Conservation (phyloP, 2,888 invertebrate genomes). For the Dexiosoma caninum region DNA sequence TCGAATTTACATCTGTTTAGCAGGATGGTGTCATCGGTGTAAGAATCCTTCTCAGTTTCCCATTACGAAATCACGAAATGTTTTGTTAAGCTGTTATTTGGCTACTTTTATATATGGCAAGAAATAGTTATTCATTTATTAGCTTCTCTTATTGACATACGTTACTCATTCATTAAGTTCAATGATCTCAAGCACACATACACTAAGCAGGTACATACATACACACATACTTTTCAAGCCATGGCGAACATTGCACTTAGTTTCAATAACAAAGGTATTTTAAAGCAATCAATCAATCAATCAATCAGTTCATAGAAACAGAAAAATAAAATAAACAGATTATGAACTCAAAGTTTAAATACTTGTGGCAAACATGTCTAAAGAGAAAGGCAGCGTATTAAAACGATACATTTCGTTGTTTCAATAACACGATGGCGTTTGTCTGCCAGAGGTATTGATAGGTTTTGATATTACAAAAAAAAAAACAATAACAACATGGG, state of each 20-base stretch:
- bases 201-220: not conserved
- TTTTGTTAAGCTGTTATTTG: too few species aligned
- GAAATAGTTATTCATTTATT: too few species aligned
- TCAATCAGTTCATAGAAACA: conserved; percentile 26
- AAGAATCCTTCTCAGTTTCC: too few species aligned
- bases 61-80: too few species aligned
- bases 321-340: not conserved
- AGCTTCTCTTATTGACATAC: not conserved
- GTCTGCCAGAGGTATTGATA: conserved; percentile 4
- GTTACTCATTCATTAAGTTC: not conserved
- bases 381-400: not conserved
- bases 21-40: too few species aligned
- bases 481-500: not conserved
- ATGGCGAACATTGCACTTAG: not conserved
- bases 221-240: too few species aligned
- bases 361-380: not conserved
- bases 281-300: conserved; percentile 32
- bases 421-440: conserved; percentile 3
- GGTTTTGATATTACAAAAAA: conserved; percentile 4
- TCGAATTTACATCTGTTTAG: too few species aligned
- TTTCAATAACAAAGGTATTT: not conserved
- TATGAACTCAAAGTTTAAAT: conserved; percentile 14
- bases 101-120: too few species aligned
- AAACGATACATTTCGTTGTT: not conserved
- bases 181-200: not conserved